Base-by-base conservation (phyloP, 35 echinoderm and acorn worm genomes). In the Anneissia japonica region DNA sequence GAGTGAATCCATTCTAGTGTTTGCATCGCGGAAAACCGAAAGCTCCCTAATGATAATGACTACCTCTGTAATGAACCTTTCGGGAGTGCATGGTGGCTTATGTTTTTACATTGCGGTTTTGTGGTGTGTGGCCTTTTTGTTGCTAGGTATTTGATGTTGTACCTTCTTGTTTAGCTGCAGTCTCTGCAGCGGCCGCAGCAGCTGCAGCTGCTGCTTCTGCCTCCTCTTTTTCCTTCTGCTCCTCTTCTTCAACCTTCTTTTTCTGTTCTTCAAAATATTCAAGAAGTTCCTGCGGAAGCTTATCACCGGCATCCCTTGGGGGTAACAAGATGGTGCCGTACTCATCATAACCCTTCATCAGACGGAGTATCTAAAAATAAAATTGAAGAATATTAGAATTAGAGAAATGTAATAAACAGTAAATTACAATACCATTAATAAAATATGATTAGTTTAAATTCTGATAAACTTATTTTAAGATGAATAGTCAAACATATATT, bases 301-400 rank as follows among this genome's bases (percentile, higher is more conserved):
- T 99, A 31, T 99, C 96, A 35, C 78, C 74, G 0, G 92, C 89
- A 73, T 86, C 74, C 10, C 96, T 89, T 14, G 96, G 96, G 35
- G 96, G 96, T 12, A 99, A 84, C 3, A 99, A 84, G 34, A 99
- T 85, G 40, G 96, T 99, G 40, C 89, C 89, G 31, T 99, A 89
- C 14, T 99, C 96, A 81, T 99, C 96, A 81, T 99, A 99, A 21
- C 89, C 96, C 51, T 99, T 99, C 92, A 99, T 93, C 34, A 91
- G 75, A 56, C 96, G 85, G 11, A 99, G 76, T 86, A 94, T 94
- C 96, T 99, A 76, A 17, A 51, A 46, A 79, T 78, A 55, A n/a
- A 30, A 21, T 16, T 26, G 26, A 26, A 64, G 10, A n/a, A n/a
- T n/a, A n/a, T n/a, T n/a, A n/a, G n/a, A n/a, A n/a, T n/a, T n/a